Percentiles rank a stretch among this genome's conserved stretches.
Conservation (phyloP, 2,797 vertebrate species). For the Acanthiza pusilla region DNA sequence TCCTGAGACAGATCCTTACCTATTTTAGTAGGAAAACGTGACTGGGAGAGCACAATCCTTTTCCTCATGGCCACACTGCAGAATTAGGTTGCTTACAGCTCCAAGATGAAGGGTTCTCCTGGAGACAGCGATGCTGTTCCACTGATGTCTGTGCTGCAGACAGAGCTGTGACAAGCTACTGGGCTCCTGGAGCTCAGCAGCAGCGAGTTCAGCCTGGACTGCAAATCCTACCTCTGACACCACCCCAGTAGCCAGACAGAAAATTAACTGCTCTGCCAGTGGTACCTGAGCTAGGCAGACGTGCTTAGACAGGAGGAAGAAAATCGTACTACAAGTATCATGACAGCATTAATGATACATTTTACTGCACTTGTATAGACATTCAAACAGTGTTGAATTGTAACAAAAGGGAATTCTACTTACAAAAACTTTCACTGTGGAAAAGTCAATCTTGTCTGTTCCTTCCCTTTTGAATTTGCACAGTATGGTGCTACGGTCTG, state of each 20-base stretch:
- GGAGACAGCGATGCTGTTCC: background rate
- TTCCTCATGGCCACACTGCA: background rate
- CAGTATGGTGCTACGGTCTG: conserved; percentile 71
- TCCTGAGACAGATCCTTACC: background rate
- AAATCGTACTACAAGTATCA: background rate
- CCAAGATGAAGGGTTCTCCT: background rate
- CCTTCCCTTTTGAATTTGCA: conserved; percentile 71
- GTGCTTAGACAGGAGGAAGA: background rate
- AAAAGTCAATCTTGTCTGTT: conserved; percentile 63
- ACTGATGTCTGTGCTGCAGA: background rate
- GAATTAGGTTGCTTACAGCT: background rate
- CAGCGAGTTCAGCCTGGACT: background rate
- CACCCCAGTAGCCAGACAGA: background rate
- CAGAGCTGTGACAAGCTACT: background rate
- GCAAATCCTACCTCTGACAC: background rate
- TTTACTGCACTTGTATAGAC: background rate
- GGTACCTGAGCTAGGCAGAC: background rate
- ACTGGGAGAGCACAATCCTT: background rate
- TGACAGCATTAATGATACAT: background rate
- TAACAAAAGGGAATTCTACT: conserved; percentile 40
- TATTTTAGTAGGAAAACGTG: background rate
- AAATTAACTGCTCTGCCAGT: background rate
- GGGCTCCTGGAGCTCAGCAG: background rate
- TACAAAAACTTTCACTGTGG: conserved; percentile 74
- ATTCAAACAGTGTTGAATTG: background rate